Conservation (phyloP, 2,113 vertebrate species). For the Anoura caudifer region DNA sequence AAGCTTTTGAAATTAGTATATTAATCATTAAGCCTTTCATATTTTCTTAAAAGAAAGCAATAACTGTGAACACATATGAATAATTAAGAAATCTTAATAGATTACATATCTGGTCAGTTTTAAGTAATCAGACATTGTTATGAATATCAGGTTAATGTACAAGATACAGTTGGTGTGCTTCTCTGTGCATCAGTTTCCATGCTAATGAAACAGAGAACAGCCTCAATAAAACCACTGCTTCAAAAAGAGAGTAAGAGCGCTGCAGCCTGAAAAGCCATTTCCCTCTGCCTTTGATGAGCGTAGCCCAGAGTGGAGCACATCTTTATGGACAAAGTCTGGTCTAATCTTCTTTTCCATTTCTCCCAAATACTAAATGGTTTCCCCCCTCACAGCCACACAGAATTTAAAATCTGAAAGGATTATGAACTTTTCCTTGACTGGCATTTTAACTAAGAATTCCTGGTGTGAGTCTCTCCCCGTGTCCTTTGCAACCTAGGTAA, state of each 20-base stretch:
- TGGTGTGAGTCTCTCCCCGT: conserved; percentile 54
- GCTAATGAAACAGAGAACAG: conserved; percentile 56
- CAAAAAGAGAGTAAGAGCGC: conserved; percentile 39
- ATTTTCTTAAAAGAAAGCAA: conserved; percentile 78
- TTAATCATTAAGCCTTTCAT: conserved; percentile 83
- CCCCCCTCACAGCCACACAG: conserved; percentile 49
- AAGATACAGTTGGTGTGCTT: conserved; percentile 63
- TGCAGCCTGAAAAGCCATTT: conserved; percentile 66
- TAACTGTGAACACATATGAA: conserved; percentile 55
- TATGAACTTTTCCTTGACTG: conserved; percentile 62
- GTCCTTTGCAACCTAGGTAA: conserved; percentile 67
- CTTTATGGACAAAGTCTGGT: conserved; percentile 68
- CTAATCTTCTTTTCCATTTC: conserved; percentile 75
- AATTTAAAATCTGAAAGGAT: conserved; percentile 61
- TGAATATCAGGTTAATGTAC: conserved; percentile 44
- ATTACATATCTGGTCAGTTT: conserved; percentile 76
- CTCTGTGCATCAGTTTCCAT: conserved; percentile 57
- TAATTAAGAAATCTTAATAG: conserved; percentile 77
- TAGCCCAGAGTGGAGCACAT: conserved; percentile 64
- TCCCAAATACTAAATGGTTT: conserved; percentile 67
- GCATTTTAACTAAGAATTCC: conserved; percentile 55
- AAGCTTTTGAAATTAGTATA: conserved; percentile 79
- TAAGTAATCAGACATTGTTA: conserved; percentile 56
- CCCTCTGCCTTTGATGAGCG: conserved; percentile 69
- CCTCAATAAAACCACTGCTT: background rate